Conservation (phyloP, 2,888 invertebrate genomes). For the Rhagophthalmus giganteus region DNA sequence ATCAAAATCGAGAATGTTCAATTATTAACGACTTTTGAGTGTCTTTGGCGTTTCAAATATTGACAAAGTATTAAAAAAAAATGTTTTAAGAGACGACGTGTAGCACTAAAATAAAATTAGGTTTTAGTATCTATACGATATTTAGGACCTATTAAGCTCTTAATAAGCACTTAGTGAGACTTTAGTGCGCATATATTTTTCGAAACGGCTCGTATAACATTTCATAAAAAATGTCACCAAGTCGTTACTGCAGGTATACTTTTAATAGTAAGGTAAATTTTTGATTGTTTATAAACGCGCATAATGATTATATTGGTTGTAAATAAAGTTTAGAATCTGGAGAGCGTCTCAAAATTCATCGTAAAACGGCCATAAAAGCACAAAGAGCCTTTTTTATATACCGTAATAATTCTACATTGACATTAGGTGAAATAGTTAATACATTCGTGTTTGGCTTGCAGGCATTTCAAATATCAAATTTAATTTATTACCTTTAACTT, state of each 20-base stretch:
- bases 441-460: background rate
- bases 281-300: constrained; percentile 26
- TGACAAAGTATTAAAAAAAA: constrained; percentile 2
- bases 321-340: constrained; percentile 24
- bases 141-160: constrained; percentile 33
- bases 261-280: constrained; percentile 16
- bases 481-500: background rate
- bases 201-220: constrained; percentile 31
- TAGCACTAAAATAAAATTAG: constrained; percentile 24
- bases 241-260: constrained; percentile 17
- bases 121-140: constrained; percentile 27
- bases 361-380: constrained; percentile 25
- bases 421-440: constrained; percentile 6
- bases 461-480: background rate
- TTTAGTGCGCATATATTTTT: constrained; percentile 34
- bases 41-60: background rate
- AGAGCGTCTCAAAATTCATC: constrained; percentile 20
- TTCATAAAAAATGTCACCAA: constrained; percentile 35
- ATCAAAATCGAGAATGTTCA: too few species aligned
- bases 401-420: constrained; percentile 12
- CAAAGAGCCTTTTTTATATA: constrained; percentile 13
- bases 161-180: constrained; percentile 34
- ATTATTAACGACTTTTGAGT: too few species aligned
- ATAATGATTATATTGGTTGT: constrained; percentile 26
- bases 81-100: constrained; percentile 10